Percentiles rank a stretch among this genome's conserved stretches.
Conservation (phyloP, 1,140 invertebrate genomes). For the Contarinia nasturtii region DNA sequence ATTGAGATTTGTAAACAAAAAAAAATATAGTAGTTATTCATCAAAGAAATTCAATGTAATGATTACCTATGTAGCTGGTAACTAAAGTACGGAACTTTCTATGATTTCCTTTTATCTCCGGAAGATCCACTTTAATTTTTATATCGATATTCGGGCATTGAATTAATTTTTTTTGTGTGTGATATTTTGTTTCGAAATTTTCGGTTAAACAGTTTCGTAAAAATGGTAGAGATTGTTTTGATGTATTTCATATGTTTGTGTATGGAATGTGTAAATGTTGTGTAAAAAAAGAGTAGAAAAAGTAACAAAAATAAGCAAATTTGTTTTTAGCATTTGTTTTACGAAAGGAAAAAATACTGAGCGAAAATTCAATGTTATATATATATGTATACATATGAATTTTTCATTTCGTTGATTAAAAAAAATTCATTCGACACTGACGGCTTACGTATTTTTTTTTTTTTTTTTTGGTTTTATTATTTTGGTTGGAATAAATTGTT, state of each 20-base stretch:
- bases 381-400: no score
- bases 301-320: neutral
- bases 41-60: slow-evolving; percentile 1
- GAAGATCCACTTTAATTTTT: slow-evolving; percentile 79
- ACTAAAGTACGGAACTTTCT: slow-evolving; percentile 95
- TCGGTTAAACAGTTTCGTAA: slow-evolving; percentile 2
- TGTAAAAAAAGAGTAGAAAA: slow-evolving; percentile 3
- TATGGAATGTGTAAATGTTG: neutral
- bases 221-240: slow-evolving; percentile 6
- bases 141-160: neutral
- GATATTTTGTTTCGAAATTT: neutral
- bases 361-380: no score
- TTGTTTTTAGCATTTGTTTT: no score
- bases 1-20: neutral
- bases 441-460: no score
- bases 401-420: no score
- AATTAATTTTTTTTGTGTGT: neutral
- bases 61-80: slow-evolving; percentile 90
- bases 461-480: no score
- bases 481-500: no score
- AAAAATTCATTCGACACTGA: no score
- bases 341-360: no score
- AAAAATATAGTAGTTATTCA: neutral
- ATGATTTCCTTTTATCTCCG: slow-evolving; percentile 92
- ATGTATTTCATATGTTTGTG: neutral